Percentiles rank a stretch among this genome's conserved stretches.
These are phyloP conservation scores for Drosophila fulvimacula DNA, from an alignment of 2,888 invertebrate species.

Conservation along the genomic window DNA sequence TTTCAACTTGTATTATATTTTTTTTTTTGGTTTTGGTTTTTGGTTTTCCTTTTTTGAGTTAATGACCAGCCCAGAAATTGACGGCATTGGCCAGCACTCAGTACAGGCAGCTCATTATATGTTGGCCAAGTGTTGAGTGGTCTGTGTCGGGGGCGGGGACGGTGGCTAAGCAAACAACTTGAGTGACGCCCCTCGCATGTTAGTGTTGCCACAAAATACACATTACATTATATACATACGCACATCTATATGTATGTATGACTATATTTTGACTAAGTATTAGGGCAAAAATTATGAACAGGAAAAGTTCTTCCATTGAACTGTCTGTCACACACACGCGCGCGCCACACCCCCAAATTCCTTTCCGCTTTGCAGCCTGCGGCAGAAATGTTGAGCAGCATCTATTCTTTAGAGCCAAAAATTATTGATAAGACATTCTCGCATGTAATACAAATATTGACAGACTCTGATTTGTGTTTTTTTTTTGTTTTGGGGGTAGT, in stretches of 20 bases:
- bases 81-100: conserved; percentile 32
- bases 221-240: neutral
- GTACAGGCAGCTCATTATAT: conserved; percentile 53
- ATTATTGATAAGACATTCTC: conserved; percentile 75
- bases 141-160: conserved; percentile 16
- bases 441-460: conserved; percentile 76
- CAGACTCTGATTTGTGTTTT: conserved; percentile 65
- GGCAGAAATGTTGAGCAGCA: conserved; percentile 36
- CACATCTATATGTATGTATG: neutral
- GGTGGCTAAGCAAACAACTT: conserved; percentile 45
- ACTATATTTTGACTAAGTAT: conserved; percentile 6
- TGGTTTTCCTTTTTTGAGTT: conserved; percentile 17
- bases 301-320: conserved; percentile 51
- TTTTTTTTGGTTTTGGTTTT: no score
- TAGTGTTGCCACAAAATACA: conserved; percentile 13
- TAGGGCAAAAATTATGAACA: conserved; percentile 45
- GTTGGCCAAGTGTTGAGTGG: conserved; percentile 40
- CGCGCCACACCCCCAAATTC: conserved; percentile 40
- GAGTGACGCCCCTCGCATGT: conserved; percentile 49
- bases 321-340: conserved; percentile 71
- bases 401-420: conserved; percentile 61
- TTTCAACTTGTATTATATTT: conserved; percentile 53
- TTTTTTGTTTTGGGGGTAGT: neutral
- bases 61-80: conserved; percentile 34
- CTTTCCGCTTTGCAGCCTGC: conserved; percentile 32